Evolutionary conservation across 2,888 invertebrate genomes (phyloP), one percentile per base, ranked within the genome.

Genomic region (Drosophila meridiana): DNA sequence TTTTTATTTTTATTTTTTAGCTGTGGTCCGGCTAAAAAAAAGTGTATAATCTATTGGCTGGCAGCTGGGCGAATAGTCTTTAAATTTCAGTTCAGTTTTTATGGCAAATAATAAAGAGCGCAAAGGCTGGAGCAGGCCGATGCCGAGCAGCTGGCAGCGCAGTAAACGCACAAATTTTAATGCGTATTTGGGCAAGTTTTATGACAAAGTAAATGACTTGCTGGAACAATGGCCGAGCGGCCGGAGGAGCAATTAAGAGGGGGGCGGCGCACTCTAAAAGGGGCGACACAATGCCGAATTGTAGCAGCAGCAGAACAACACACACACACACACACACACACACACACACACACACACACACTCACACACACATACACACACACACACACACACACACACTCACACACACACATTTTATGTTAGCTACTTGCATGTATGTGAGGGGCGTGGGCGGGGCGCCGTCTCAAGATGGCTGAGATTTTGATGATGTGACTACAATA

Each of bases 401-500:
- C 36, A n/a, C 14, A 42, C 42, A n/a, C 42, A n/a, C 8, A n/a
- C n/a, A 43, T 79, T 80, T 80, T 73, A 79, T 82, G 80, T 69
- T 73, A 69, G 69, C 82, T 70, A 76, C 79, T 78, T 73, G 66
- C 65, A 74, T 71, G 59, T 50, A 20, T 20, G 20, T 20, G 20
- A 20, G 57, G 47, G 69, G 28, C 47, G 59, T 38, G 53, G 42
- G 14, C 55, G 50, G 59, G 70, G 64, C 63, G 66, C 55, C 75
- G 66, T 58, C 79, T 79, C 70, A 78, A 77, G 74, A 63, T 74
- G 80, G 67, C 56, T 80, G 68, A 76, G 77, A 78, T 76, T 78
- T 78, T 80, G 78, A 78, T 78, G 80, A 78, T 80, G 72, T 72
- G 78, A 76, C 78, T 80, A 78, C 78, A 78, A 80, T 80, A 72